Conservation (phyloP, 23 tunicate genomes). For the Halocynthia aurantium region DNA sequence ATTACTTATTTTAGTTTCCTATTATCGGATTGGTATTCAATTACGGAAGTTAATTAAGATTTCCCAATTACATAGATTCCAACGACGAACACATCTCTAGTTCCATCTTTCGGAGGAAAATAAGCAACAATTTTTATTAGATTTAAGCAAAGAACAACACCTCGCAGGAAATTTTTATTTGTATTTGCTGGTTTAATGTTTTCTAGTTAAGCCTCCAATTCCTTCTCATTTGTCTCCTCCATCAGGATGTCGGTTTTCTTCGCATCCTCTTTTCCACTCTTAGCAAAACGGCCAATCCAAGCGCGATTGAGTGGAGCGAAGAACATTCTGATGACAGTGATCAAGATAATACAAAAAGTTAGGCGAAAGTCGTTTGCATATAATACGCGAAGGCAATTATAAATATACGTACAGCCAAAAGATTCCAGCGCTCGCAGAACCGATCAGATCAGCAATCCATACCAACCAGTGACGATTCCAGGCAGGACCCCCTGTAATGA, state of each 20-base stretch:
- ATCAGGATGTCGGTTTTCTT: constrained; percentile 7
- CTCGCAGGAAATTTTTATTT: too few relatives aligned
- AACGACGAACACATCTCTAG: too few relatives aligned
- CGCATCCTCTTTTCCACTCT: background rate
- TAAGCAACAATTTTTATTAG: too few relatives aligned
- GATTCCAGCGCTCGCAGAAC: constrained; percentile 42
- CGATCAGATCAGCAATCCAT: constrained; percentile 61
- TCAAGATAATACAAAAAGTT: background rate
- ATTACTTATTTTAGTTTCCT: too few relatives aligned
- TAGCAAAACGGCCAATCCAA: constrained; percentile 8
- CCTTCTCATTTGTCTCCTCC: constrained; percentile 3
- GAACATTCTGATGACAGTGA: constrained; percentile 1
- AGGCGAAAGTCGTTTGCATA: background rate
- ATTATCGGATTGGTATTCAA: too few relatives aligned
- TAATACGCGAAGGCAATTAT: background rate
- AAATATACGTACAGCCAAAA: constrained; percentile 58
- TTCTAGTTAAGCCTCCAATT: too few relatives aligned
- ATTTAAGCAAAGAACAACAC: too few relatives aligned
- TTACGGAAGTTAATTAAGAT: too few relatives aligned
- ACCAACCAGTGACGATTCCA: constrained; percentile 81
- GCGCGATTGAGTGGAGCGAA: constrained; percentile 22
- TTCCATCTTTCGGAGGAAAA: too few relatives aligned
- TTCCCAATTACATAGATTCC: too few relatives aligned
- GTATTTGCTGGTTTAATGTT: too few relatives aligned
- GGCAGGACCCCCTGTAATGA: constrained; percentile 54